Base-by-base conservation (phyloP, 1,140 invertebrate species). In the Sweltsa coloradensis region DNA sequence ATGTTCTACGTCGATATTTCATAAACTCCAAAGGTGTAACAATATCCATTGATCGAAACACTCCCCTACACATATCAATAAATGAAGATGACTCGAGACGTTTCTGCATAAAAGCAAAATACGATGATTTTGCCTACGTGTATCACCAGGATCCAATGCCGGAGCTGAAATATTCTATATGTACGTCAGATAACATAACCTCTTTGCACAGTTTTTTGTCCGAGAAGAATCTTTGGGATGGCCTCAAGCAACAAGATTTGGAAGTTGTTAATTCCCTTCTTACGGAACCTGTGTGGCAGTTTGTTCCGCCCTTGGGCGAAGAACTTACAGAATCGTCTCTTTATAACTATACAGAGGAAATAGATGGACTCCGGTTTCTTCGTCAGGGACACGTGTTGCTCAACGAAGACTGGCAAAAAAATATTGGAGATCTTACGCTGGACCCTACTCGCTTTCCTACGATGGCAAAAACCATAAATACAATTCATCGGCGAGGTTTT, bases 241-340 rank as follows among this genome's bases (percentile, higher is more conserved):
- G 85, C 0, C 55, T 88, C 0, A 86, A 83, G 53, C 75, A 82
- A 22, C 76, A 77, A 36, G 85, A 89, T 47, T 70, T 80, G 13
- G 70, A 77, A 19, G 74, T 79, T 0, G 73, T 89, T 37, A 78
- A 88, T 50, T 78, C 84, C 11, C 55, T 89, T 14, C 67, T 89
- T 5, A 80, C 79, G 2, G 84, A 89, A 58, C 87, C 87, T 0
- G 76, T 90, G 1, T 91, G 85, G 85, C 80, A 86, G 60, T 83
- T 89, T 25, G 78, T 83, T 0, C 77, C 81, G 0, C 59, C 63
- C 34, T 73, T 71, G 5, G 76, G 76, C 44, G 63, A 73, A 11
- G 71, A 74, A 53, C 60, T 81, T 2, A 77, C 73, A 52, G 83
- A 87, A 55, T 64, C 65, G 9, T 72, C 78, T 0, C 76, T 90